Conservation (phyloP, 2,888 invertebrate genomes). For the Aphodius granarius region DNA sequence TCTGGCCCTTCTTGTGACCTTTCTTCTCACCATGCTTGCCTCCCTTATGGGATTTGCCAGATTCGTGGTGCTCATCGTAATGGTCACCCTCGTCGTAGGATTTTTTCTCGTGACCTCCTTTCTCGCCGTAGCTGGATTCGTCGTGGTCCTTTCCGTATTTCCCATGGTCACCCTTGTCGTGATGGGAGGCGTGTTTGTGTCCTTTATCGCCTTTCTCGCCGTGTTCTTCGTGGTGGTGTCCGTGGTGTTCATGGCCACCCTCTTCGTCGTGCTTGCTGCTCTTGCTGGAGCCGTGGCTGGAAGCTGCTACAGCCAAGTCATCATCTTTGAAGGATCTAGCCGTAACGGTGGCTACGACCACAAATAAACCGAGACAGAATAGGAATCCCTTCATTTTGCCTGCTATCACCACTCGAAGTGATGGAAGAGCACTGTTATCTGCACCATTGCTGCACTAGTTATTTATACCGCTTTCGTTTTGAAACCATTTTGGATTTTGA, state of each 20-base stretch:
- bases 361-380: conserved; percentile 45
- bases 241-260: conserved; percentile 71
- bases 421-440: conserved; percentile 2
- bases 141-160: conserved; percentile 76
- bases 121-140: conserved; percentile 74
- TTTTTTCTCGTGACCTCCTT: conserved; percentile 79
- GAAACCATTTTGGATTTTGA: conserved; percentile 7
- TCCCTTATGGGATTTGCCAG: conserved; percentile 74
- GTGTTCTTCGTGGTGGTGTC: conserved; percentile 68
- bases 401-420: not conserved
- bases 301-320: conserved; percentile 35
- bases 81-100: conserved; percentile 80
- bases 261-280: conserved; percentile 59
- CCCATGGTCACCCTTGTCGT: conserved; percentile 78
- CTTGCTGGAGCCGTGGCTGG: conserved; percentile 61
- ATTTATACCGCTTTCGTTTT: conserved; percentile 7
- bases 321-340: conserved; percentile 46
- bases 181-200: conserved; percentile 73
- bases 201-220: conserved; percentile 81
- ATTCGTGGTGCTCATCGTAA: conserved; percentile 58
- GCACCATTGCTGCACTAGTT: conserved; percentile 1
- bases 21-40: conserved; percentile 77
- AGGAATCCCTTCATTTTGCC: conserved; percentile 43
- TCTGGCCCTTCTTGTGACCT: conserved; percentile 79
- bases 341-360: conserved; percentile 40